Conservation (phyloP, 2,888 invertebrate species). For the Acleris laterana region DNA sequence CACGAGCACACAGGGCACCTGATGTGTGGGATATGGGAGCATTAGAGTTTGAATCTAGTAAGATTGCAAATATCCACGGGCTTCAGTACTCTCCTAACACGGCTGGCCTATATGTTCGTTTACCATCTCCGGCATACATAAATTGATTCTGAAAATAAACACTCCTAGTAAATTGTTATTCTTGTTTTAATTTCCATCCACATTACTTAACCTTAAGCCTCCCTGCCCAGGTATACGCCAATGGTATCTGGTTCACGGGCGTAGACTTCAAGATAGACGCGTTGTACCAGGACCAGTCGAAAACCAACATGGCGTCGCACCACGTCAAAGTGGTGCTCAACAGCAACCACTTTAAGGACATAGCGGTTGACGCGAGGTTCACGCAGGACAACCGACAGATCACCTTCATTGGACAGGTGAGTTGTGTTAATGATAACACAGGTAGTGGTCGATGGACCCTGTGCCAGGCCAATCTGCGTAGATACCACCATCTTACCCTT, state of each 20-base stretch:
- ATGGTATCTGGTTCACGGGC: constrained; percentile 92
- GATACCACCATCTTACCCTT: too few species aligned
- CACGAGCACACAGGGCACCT: too few species aligned
- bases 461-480: too few species aligned
- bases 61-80: too few species aligned
- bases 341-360: constrained; percentile 89
- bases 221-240: constrained; percentile 86
- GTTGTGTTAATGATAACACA: too few species aligned
- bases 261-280: constrained; percentile 88
- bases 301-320: constrained; percentile 86
- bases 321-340: constrained; percentile 88
- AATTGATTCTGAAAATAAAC: neutral
- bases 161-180: too few species aligned
- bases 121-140: too few species aligned
- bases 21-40: too few species aligned
- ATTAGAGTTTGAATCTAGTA: too few species aligned
- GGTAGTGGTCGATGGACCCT: too few species aligned
- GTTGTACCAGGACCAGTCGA: constrained; percentile 90
- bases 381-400: constrained; percentile 88
- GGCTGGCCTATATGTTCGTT: too few species aligned
- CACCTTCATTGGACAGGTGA: constrained; percentile 87
- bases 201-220: neutral
- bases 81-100: too few species aligned
- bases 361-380: constrained; percentile 86
- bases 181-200: neutral